Conservation (phyloP, 2,113 vertebrate genomes). For the Cariama cristata region DNA sequence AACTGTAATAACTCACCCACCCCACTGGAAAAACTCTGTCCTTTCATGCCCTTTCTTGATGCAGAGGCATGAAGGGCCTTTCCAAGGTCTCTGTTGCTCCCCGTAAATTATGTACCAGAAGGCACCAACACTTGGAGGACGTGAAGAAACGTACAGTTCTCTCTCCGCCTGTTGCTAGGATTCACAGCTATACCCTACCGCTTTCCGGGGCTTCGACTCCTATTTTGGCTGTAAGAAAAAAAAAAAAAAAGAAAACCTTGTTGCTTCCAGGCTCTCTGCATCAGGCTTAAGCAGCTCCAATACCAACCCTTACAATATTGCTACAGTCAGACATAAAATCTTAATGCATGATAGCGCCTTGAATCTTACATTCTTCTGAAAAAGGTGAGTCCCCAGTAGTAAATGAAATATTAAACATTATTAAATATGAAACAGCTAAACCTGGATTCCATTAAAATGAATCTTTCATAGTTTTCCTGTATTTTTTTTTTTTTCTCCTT, state of each 20-base stretch:
- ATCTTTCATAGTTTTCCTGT: conserved; percentile 68
- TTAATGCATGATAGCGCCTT: conserved; percentile 57
- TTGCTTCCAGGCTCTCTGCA: conserved; percentile 25
- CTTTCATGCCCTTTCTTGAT: not conserved
- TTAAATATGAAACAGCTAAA: conserved; percentile 75
- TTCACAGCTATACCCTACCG: conserved; percentile 40
- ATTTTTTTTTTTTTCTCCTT: not conserved
- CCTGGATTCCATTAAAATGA: conserved; percentile 72
- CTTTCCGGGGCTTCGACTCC: conserved; percentile 2
- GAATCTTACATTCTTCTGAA: conserved; percentile 50
- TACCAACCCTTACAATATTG: not conserved
- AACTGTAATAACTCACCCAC: not conserved
- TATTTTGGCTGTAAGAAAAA: conserved; percentile 34
- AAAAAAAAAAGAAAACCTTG: not conserved
- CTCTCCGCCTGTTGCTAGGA: conserved; percentile 49
- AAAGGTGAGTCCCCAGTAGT: conserved; percentile 71
- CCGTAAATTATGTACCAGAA: conserved; percentile 21
- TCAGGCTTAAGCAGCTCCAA: not conserved
- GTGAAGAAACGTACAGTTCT: conserved; percentile 43
- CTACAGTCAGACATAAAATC: conserved; percentile 64
- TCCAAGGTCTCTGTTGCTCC: not conserved
- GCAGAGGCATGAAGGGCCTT: not conserved
- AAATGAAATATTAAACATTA: conserved; percentile 76
- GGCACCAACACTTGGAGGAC: conserved; percentile 50
- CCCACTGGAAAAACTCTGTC: not conserved